Conservation (phyloP, 2,113 vertebrate species). For the Hassar affinis region DNA sequence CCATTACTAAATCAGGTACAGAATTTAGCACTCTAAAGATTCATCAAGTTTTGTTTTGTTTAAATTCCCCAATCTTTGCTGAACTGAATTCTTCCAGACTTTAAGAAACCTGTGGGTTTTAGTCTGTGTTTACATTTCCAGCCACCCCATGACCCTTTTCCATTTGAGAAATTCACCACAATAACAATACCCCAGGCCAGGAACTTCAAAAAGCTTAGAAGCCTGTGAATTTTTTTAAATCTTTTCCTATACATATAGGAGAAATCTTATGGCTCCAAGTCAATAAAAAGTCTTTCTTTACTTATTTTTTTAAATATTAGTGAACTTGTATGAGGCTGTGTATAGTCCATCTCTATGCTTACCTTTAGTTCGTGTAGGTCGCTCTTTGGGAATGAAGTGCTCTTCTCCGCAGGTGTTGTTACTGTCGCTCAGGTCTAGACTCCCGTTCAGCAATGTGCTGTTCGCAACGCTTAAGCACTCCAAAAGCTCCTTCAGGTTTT, state of each 20-base stretch:
- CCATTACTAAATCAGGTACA: not conserved
- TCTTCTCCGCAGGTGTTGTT: conserved; percentile 65
- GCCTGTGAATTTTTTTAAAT: not conserved
- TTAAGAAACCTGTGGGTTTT: not conserved
- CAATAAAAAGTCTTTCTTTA: not conserved
- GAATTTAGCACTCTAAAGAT: not conserved
- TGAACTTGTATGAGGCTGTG: not conserved
- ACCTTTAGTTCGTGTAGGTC: conserved; percentile 63
- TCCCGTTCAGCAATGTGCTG: conserved; percentile 50
- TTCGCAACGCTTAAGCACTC: conserved; percentile 59
- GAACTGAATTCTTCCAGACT: not conserved
- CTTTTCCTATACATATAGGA: not conserved
- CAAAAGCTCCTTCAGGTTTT: conserved; percentile 55
- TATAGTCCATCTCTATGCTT: conserved; percentile 40
- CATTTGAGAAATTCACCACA: not conserved
- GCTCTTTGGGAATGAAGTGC: conserved; percentile 45
- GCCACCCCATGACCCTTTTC: not conserved
- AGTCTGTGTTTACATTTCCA: not conserved
- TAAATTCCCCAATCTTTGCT: not conserved
- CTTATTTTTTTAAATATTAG: not conserved
- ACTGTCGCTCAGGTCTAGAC: conserved; percentile 54
- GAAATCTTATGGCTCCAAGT: not conserved
- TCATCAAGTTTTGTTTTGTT: not conserved
- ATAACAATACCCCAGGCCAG: not conserved
- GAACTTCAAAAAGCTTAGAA: not conserved